Conservation (phyloP, 2,797 vertebrate species). For the Aphelocoma californica region DNA sequence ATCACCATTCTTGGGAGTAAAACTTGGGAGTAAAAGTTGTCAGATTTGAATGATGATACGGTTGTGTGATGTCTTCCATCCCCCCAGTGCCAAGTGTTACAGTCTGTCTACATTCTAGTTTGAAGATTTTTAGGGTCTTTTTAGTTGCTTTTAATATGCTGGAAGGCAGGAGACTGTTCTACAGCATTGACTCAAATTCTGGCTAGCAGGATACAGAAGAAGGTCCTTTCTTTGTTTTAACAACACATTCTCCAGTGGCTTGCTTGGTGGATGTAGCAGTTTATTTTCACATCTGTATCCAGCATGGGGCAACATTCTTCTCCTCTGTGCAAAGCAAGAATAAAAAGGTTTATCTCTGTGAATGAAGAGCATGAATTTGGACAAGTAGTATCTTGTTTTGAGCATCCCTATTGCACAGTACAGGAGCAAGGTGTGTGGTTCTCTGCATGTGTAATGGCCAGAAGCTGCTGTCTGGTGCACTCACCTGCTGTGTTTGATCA, state of each 20-base stretch:
- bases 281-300: not conserved
- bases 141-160: not conserved
- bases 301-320: not conserved
- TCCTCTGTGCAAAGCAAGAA: not conserved
- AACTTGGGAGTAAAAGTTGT: not conserved
- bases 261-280: not conserved
- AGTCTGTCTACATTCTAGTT: not conserved
- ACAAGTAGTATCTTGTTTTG: not conserved
- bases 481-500: not conserved
- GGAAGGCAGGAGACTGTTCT: not conserved
- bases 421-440: not conserved
- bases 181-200: not conserved
- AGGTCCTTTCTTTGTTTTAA: not conserved
- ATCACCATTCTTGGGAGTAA: not conserved
- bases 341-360: not conserved
- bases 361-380: not conserved
- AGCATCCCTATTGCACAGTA: not conserved
- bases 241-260: not conserved
- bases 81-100: not conserved
- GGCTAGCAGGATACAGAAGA: not conserved
- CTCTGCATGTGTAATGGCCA: not conserved
- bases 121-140: not conserved
- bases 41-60: not conserved
- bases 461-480: not conserved
- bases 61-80: not conserved